These are phyloP conservation scores for Psittacula cyanocephala DNA, from an alignment of 2,113 vertebrate genomes.

Conservation along the genomic window DNA sequence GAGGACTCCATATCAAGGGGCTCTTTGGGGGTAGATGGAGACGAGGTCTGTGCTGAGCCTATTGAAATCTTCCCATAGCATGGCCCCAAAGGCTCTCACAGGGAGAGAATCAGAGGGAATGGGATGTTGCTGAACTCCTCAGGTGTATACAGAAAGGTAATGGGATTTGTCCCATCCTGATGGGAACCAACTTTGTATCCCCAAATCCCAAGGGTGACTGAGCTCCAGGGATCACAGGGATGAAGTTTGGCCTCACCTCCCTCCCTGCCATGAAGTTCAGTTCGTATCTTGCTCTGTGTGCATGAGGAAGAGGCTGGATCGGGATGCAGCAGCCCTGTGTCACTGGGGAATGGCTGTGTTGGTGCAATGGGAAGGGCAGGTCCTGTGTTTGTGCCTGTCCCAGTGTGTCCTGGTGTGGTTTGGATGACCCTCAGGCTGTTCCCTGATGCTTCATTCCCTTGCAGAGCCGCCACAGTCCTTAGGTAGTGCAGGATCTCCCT, in stretches of 20 bases:
- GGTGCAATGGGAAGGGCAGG: background rate
- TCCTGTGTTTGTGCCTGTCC: background rate
- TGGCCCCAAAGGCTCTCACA: background rate
- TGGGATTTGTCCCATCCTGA: background rate
- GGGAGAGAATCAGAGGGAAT: background rate
- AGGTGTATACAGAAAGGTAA: background rate
- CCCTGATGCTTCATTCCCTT: background rate
- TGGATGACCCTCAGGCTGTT: background rate
- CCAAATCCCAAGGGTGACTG: background rate
- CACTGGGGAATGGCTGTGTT: background rate
- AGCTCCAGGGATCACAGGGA: background rate
- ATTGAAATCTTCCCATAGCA: background rate
- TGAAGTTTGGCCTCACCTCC: background rate
- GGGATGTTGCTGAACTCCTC: background rate
- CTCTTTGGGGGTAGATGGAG: background rate
- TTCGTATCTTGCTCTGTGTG: background rate
- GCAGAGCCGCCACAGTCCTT: background rate
- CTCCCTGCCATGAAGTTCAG: rapidly evolving
- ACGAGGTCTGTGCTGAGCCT: background rate
- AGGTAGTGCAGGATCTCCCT: background rate
- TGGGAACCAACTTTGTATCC: rapidly evolving
- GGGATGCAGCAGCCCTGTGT: rapidly evolving
- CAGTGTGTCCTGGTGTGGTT: rapidly evolving
- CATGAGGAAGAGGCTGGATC: background rate
- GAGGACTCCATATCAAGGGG: background rate